phyloP scores from a whole-genome alignment of 2,113 vertebrate species.

The Phylloscopus trochiloides region DNA sequence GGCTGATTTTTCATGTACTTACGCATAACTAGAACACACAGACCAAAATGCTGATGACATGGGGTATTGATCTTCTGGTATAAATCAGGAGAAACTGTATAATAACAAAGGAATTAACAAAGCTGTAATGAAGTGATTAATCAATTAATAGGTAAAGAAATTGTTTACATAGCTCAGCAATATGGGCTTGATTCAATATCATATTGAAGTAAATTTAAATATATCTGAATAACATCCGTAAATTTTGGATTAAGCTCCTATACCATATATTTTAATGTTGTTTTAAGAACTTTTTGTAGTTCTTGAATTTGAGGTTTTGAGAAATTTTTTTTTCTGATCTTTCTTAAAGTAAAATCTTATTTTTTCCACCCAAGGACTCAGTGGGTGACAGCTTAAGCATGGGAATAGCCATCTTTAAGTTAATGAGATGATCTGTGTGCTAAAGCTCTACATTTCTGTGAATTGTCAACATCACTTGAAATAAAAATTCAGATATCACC shows the following conservation, averaged over 20 bases:
- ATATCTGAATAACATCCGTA: background rate
- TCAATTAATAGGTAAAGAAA: background rate
- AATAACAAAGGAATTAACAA: background rate
- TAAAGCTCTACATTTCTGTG: background rate
- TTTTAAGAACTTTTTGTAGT: background rate
- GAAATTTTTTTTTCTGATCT: accelerated
- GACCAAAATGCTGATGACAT: background rate
- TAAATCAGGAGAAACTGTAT: background rate
- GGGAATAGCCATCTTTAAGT: background rate
- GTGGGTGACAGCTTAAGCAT: background rate
- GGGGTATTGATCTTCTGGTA: background rate
- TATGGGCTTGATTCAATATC: background rate
- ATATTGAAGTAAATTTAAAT: background rate
- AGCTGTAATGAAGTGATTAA: background rate
- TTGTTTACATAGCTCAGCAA: background rate
- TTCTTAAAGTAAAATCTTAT: background rate
- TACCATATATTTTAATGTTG: background rate
- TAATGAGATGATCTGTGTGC: background rate
- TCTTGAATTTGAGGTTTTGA: background rate
- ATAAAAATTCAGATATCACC: background rate
- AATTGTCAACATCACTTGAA: background rate
- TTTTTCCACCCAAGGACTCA: background rate
- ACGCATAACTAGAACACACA: background rate
- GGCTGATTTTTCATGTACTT: background rate
- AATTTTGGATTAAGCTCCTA: background rate